Base-by-base conservation (phyloP, 2,113 vertebrate species). In the Gasterosteus aculeatus region DNA sequence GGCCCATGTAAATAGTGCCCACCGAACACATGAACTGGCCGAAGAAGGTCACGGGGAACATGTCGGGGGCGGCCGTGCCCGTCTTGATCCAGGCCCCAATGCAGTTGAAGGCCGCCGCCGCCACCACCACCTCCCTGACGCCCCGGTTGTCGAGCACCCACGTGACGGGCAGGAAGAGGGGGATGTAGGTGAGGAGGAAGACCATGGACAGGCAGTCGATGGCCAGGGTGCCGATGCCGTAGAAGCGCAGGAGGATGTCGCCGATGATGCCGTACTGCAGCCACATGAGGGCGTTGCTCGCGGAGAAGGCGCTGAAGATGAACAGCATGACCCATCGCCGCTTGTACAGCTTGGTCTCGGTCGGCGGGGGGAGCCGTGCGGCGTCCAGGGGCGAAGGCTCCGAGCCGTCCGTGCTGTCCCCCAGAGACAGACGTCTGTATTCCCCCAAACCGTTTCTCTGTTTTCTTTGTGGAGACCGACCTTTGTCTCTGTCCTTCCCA, bases 211-310 rank as follows among this genome's bases (percentile, higher is more conserved):
- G 94, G 95, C 96, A 97, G 92, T 97, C 95, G 3, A 97, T 92
- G 73, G 94, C 88, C 15, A 96, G 90, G 42, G 89, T 0, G 42
- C 61, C 80, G 11, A 96, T 94, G 0, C 4, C 77, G 15, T 97
- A 97, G 91, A 97, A 97, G 41, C 29, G 9, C 84, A 62, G 41
- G 83, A 97, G 95, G 86, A 97, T 68, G 88, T 96, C 94, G 83
- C 63, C 95, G 89, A 98, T 93, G 89, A 96, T 95, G 78, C 96
- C 3, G 2, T 96, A 97, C 87, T 98, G 94, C 75, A 97, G 95
- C 96, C 97, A 98, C 92, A 97, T 97, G 87, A 97, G 97, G 56
- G 94, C 87, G 1, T 96, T 98, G 88, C 95, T 96, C 89, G 95
- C 88, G 31, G 96, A 98, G 72, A 95, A 96, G 69, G 82, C 46